Base-by-base conservation (phyloP, 2,113 vertebrate species). In the Hemichromis elongatus region DNA sequence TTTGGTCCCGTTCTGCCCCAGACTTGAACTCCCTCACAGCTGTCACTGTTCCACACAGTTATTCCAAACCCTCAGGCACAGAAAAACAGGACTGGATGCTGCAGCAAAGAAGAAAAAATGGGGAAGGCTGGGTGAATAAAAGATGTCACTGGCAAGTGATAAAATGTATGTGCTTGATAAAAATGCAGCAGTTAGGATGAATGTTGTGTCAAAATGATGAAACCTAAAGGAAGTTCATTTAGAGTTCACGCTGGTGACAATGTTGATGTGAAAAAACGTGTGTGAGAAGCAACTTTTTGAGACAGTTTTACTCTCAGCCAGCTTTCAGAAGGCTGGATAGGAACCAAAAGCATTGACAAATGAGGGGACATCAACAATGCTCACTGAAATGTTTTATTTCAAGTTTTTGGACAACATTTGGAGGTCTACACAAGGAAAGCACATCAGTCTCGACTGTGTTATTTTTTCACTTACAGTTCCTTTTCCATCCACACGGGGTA, bases 21-120 rank as follows among this genome's bases (percentile, higher is more conserved):
- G 94, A 95, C 93, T 78, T 94, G 93, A 93, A 95, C 93, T 83
- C 86, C 77, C 28, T 53, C 7, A 78, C 94, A 95, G 95, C 94
- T 95, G 94, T 89, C 90, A 63, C 80, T 79, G 86, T 19, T 90
- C 78, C 78, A 68, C 90, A 59, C 40, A 79, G 86, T 37, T 90
- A 88, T 91, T 83, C 83, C 81, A 88, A 85, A 81, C 84, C 56
- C 87, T 59, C 80, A 16, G 84, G 86, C 82, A 89, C 55, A 54
- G 82, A 82, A 14, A 13, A 77, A 84, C 54, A 54, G 73, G 1
- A 9, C 55, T 82, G 84, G 79, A 77, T 81, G 81, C 47, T 45
- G 9, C 42, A 56, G 47, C 3, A 19, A 55, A 50, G 33, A 24
- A 53, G 5, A 56, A 57, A 52, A 63, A 61, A 35, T 2, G 56